Evolutionary conservation across 2,113 vertebrate genomes (phyloP).

Genomic region (Physeter macrocephalus): DNA sequence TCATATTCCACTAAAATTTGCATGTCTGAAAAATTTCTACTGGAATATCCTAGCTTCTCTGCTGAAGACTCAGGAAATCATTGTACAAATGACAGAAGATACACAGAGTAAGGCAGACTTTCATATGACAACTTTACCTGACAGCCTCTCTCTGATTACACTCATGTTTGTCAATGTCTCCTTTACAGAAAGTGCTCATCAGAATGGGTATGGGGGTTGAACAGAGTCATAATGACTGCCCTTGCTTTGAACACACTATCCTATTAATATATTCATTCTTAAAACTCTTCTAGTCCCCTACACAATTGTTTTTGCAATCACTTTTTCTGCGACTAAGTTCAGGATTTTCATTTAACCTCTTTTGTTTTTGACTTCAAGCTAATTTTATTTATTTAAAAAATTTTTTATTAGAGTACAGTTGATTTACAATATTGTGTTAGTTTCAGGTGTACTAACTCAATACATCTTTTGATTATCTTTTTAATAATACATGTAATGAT

Average conservation of each 20-base stretch:
- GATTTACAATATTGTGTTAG: no score
- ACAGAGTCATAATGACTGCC: not conserved
- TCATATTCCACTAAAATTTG: not conserved
- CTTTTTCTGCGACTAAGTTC: not conserved
- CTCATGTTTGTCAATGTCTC: not conserved
- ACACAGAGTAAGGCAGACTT: not conserved
- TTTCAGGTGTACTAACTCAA: not conserved
- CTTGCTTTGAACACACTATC: not conserved
- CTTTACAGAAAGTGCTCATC: not conserved
- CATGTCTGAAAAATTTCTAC: not conserved
- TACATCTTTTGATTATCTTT: not conserved
- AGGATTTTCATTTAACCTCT: not conserved
- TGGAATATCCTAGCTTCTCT: not conserved
- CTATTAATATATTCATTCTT: not conserved
- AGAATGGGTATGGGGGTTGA: not conserved
- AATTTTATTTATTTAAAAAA: no score
- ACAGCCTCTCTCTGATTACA: not conserved
- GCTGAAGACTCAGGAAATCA: not conserved
- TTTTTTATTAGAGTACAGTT: no score
- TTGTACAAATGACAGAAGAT: not conserved
- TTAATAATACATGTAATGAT: not conserved
- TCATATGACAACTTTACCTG: not conserved
- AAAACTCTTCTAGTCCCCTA: not conserved
- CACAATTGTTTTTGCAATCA: not conserved
- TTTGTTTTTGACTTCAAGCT: no score